Evolutionary conservation across 2,888 invertebrate species (phyloP).

Genomic region (Chironomus riparius): DNA sequence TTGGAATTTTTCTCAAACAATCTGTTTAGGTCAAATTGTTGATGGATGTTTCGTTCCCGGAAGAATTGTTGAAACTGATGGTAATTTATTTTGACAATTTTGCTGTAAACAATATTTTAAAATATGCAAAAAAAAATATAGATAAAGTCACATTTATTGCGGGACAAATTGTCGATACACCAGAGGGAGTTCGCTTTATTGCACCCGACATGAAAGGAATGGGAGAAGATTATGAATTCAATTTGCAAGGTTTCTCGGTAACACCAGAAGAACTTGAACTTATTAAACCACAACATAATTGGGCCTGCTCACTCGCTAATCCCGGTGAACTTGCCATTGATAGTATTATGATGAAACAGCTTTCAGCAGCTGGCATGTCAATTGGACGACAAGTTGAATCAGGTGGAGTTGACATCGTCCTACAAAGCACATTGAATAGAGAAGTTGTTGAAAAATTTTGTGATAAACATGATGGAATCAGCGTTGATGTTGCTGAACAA

Average conservation of each 20-base stretch:
- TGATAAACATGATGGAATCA: background rate
- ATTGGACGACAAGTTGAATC: conserved; percentile 56
- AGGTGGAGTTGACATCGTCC: conserved; percentile 51
- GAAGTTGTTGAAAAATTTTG: conserved; percentile 29
- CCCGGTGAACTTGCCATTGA: conserved; percentile 55
- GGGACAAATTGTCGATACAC: conserved; percentile 66
- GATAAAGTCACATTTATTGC: conserved; percentile 58
- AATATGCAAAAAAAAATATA: background rate
- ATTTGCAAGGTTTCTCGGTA: conserved; percentile 58
- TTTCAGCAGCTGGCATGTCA: conserved; percentile 60
- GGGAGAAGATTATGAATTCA: conserved; percentile 55
- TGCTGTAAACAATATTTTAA: conserved; percentile 34
- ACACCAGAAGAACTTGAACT: conserved; percentile 44
- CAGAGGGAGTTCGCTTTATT: conserved; percentile 59
- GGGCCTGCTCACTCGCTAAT: conserved; percentile 39
- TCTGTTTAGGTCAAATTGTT: conserved; percentile 51
- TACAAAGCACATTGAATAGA: conserved; percentile 41
- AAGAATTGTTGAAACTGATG: conserved; percentile 61
- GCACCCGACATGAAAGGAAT: conserved; percentile 59
- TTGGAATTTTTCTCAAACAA: background rate
- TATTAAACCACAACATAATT: conserved; percentile 39
- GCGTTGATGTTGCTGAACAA: conserved; percentile 13
- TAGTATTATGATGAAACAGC: conserved; percentile 53
- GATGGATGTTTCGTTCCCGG: conserved; percentile 64
- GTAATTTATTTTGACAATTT: conserved; percentile 38